These are phyloP conservation scores for Numenius arquata DNA, from an alignment of 2,113 vertebrate species.

Conservation along the genomic window DNA sequence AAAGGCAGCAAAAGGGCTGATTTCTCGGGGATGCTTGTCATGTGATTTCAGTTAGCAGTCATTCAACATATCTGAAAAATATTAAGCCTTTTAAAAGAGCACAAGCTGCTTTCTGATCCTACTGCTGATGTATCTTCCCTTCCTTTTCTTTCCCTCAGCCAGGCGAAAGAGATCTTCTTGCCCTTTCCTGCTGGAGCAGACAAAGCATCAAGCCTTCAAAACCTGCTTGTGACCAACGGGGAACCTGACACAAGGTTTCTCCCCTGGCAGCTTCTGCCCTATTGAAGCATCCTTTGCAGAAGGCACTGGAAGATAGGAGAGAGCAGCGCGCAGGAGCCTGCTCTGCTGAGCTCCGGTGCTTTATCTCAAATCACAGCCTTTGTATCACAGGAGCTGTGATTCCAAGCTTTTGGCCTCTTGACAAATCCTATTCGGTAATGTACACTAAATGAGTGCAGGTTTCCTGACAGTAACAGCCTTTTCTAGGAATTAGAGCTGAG, in stretches of 20 bases:
- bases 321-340: fast-evolving
- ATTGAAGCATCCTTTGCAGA: background rate
- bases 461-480: conserved; percentile 31
- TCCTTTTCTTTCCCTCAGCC: background rate
- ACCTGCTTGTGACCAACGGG: background rate
- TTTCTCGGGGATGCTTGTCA: background rate
- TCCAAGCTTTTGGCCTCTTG: conserved; percentile 18
- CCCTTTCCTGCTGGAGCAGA: background rate
- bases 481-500: conserved; percentile 40
- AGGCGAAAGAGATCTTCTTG: background rate
- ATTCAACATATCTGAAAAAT: background rate
- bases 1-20: background rate
- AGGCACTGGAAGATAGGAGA: background rate
- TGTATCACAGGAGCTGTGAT: background rate
- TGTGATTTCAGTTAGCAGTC: background rate
- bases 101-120: background rate
- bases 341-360: background rate
- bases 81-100: background rate
- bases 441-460: background rate
- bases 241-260: background rate
- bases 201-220: background rate
- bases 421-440: conserved; percentile 11
- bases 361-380: background rate
- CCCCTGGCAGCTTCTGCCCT: background rate
- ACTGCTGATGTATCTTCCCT: background rate